Evolutionary conservation across 2,888 invertebrate genomes (phyloP).

Genomic region (Danaus chrysippus): DNA sequence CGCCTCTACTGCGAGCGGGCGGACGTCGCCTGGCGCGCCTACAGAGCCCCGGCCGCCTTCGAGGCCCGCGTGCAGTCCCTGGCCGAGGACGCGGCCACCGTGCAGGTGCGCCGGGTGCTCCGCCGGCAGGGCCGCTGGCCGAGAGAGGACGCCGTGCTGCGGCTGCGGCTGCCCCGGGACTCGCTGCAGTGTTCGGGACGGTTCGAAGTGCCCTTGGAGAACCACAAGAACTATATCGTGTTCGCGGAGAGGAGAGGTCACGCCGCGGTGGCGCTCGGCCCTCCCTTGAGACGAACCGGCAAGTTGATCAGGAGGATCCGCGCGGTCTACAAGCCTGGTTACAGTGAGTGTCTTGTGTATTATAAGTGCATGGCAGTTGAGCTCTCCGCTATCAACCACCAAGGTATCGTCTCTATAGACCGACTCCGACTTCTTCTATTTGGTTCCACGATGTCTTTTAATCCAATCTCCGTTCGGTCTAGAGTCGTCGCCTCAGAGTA

Average conservation of each 20-base stretch:
- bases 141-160: slow-evolving; percentile 57
- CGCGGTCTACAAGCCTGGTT: slow-evolving; percentile 72
- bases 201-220: slow-evolving; percentile 70
- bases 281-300: slow-evolving; percentile 65
- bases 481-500: too few species aligned
- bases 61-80: slow-evolving; percentile 72
- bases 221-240: slow-evolving; percentile 71
- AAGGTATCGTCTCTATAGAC: slow-evolving; percentile 27
- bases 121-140: slow-evolving; percentile 70
- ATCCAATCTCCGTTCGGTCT: too few species aligned
- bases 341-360: slow-evolving; percentile 71
- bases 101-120: slow-evolving; percentile 66
- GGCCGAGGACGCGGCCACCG: slow-evolving; percentile 64
- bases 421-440: slow-evolving; percentile 21
- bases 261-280: slow-evolving; percentile 70
- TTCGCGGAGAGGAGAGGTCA: slow-evolving; percentile 71
- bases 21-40: slow-evolving; percentile 76
- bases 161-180: slow-evolving; percentile 56
- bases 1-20: slow-evolving; percentile 75
- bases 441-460: not conserved
- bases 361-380: slow-evolving; percentile 46
- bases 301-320: slow-evolving; percentile 68
- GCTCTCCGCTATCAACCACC: slow-evolving; percentile 30
- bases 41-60: slow-evolving; percentile 74
- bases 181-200: slow-evolving; percentile 64